Percentiles rank a stretch among this genome's conserved stretches.
phyloP scores from a whole-genome alignment of 2,113 vertebrate species.

The Dipodomys spectabilis region DNA sequence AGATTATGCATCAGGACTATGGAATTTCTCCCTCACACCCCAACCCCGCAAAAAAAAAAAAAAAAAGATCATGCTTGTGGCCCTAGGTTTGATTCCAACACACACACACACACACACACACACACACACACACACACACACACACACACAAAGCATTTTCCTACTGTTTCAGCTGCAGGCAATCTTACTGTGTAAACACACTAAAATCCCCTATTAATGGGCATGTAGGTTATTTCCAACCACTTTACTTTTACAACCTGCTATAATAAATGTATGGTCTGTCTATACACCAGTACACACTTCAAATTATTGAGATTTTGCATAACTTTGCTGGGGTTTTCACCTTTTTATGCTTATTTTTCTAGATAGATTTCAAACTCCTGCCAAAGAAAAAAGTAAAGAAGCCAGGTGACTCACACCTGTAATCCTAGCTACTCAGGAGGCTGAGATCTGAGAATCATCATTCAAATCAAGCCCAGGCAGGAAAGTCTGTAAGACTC shows the following conservation, averaged over 20 bases:
- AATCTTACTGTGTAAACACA: neutral
- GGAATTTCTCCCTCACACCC: too few species aligned
- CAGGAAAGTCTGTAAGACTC: too few species aligned
- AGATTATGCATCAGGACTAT: too few species aligned
- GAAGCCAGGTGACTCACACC: too few species aligned
- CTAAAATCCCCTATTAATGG: neutral
- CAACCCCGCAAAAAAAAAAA: too few species aligned
- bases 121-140: too few species aligned
- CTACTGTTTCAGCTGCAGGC: neutral
- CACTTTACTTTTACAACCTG: neutral
- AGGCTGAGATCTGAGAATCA: too few species aligned
- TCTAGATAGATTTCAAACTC: neutral
- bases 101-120: too few species aligned
- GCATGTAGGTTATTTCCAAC: neutral
- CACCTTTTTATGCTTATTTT: neutral
- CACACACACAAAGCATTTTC: too few species aligned
- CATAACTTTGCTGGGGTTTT: neutral
- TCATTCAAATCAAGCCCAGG: too few species aligned
- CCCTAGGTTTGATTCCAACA: neutral
- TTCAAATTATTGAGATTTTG: constrained; percentile 8
- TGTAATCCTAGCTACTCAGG: too few species aligned
- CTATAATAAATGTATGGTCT: neutral
- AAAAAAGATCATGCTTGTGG: too few species aligned
- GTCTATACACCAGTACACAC: neutral
- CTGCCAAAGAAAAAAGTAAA: neutral